phyloP scores from a whole-genome alignment of 2,888 invertebrate genomes.

The Julus scandinavius region DNA sequence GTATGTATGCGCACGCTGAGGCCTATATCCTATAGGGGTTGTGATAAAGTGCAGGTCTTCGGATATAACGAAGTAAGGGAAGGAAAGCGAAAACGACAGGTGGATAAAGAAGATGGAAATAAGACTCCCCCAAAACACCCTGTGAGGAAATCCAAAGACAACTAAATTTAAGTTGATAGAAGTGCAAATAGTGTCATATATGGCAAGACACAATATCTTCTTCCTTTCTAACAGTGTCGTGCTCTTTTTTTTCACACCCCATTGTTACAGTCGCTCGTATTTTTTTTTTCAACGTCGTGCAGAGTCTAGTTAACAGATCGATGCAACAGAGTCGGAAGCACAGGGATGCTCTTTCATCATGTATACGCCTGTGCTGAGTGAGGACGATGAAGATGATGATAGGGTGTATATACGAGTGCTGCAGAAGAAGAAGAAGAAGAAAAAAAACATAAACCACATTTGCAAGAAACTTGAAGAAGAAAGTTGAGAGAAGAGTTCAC shows the following conservation, averaged over 20 bases:
- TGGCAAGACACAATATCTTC: conserved; percentile 8
- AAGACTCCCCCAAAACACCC: not conserved
- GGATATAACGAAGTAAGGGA: conserved; percentile 24
- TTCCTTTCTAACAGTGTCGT: conserved; percentile 5
- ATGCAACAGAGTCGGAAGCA: conserved; percentile 10
- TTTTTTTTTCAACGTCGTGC: not conserved
- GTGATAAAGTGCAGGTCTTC: conserved; percentile 3
- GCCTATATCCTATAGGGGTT: too few relatives aligned
- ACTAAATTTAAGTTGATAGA: conserved; percentile 40
- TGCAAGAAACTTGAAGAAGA: not conserved
- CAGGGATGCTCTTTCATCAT: conserved; percentile 23
- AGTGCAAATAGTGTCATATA: conserved; percentile 30
- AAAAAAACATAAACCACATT: not conserved
- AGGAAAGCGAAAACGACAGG: conserved; percentile 23
- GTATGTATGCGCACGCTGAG: not conserved
- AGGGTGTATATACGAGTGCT: not conserved
- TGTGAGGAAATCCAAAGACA: conserved; percentile 28
- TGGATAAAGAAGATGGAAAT: conserved; percentile 14
- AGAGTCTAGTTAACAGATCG: conserved; percentile 21
- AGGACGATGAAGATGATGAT: not conserved
- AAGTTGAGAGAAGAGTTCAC: conserved; percentile 13
- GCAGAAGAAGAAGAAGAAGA: not conserved
- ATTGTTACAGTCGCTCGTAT: not conserved
- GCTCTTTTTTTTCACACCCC: conserved; percentile 9
- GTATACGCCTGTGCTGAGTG: not conserved